Percentiles rank a stretch among this genome's conserved stretches.
Conservation (phyloP, 2,888 invertebrate genomes). For the Bhutanitis thaidina region DNA sequence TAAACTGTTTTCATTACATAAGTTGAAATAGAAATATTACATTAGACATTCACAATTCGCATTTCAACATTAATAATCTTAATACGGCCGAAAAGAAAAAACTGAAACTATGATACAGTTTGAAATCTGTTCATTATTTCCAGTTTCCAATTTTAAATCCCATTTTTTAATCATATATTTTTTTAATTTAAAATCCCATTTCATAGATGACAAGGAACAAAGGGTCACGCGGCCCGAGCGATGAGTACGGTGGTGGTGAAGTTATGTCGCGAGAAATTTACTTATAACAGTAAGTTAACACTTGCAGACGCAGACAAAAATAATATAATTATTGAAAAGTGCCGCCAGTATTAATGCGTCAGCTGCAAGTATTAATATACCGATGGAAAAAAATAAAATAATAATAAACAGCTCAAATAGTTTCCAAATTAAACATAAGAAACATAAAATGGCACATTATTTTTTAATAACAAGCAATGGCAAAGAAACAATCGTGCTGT, state of each 20-base stretch:
- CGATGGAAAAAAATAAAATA: background rate
- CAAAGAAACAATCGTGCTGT: constrained; percentile 16
- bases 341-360: background rate
- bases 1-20: no score
- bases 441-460: constrained; percentile 9
- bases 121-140: no score
- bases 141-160: no score
- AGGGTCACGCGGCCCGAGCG: background rate
- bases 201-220: no score
- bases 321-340: background rate
- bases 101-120: no score
- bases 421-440: background rate
- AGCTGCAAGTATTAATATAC: constrained; percentile 1
- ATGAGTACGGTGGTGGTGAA: background rate
- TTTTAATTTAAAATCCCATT: no score
- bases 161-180: no score
- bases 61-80: no score
- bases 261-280: background rate
- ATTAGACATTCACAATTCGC: no score
- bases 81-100: no score
- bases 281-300: background rate
- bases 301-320: background rate
- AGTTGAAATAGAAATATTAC: no score
- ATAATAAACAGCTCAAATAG: background rate
- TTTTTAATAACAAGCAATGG: constrained; percentile 11